Base-by-base conservation (phyloP, 2,797 vertebrate genomes). In the Ambastaia sidthimunki region DNA sequence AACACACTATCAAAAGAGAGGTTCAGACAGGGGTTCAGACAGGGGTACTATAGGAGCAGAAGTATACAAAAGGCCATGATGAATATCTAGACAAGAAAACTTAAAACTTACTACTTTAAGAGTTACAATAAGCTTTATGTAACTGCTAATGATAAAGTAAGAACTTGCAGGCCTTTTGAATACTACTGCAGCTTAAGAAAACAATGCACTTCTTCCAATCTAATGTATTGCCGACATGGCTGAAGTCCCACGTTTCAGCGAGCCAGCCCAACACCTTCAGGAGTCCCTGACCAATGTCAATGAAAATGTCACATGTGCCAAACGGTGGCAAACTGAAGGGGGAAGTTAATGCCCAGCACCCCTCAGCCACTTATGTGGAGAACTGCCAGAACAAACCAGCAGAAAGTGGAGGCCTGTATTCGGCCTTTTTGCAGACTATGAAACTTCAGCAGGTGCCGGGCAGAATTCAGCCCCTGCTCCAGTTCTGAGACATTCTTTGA, bases 11-110 rank as follows among this genome's bases (percentile, higher is more conserved):
- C 60, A 44, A 57, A 82, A 80, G 67, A 83, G 72, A 78, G 80
- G 76, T 84, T 72, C 78, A 83, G 68, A 63, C 80, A 80, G 31
- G 67, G 80, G 76, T 83, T 72, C 78, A 83, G 67, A 63, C 80
- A 80, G 31, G n/a, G 57, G 68, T 78, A 54, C 75, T 74, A 71
- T 72, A 67, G 80, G 80, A 83, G 81, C 74, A 88, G 84, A 85
- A 83, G 82, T 88, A 72, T 89, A 91, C 85, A 86, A 84, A 86
- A 86, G 85, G 85, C 83, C 85, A 71, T 71, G 79, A 73, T 76
- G 19, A 31, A 66, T 71, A 62, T 83, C 62, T 57, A 78, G 71
- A 54, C 47, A 54, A 2, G n/a, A 41, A 28, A 60, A 63, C 72
- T 72, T 28, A 76, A 76, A 63, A 5, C 25, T n/a, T n/a, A n/a